These are phyloP conservation scores for Brenthis ino DNA, from an alignment of 2,888 invertebrate species.

Conservation along the genomic window DNA sequence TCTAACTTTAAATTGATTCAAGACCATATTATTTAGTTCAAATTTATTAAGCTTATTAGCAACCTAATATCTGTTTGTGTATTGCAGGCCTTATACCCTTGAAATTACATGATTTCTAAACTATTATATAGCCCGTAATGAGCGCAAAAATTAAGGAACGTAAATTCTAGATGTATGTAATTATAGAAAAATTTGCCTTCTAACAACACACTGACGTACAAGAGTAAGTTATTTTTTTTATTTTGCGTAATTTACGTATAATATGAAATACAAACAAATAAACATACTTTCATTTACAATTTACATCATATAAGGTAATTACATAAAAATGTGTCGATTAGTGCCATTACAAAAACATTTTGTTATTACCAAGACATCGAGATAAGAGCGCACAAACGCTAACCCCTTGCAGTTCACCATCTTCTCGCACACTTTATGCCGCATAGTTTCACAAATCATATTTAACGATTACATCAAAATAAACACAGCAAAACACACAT, in stretches of 20 bases:
- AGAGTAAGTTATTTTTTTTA: too few species aligned
- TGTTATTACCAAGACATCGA: constrained; percentile 65
- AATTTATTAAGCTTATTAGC: constrained; percentile 24
- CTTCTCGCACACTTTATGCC: constrained; percentile 72
- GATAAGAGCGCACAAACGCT: constrained; percentile 68
- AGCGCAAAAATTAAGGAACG: background rate
- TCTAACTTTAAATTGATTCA: constrained; percentile 32
- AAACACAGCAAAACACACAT: constrained; percentile 35
- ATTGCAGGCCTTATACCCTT: constrained; percentile 20
- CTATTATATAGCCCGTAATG: background rate
- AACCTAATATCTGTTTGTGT: constrained; percentile 19
- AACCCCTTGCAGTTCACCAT: constrained; percentile 70
- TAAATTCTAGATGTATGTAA: background rate
- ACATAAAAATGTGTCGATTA: background rate
- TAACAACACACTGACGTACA: too few species aligned
- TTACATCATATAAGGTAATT: too few species aligned
- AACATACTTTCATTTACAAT: too few species aligned
- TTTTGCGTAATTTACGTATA: too few species aligned
- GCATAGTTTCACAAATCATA: constrained; percentile 73
- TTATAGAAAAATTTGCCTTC: background rate
- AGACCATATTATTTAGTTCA: constrained; percentile 35
- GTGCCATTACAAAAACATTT: background rate
- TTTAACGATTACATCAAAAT: constrained; percentile 25
- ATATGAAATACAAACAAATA: too few species aligned
- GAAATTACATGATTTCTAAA: constrained; percentile 17